Evolutionary conservation across 2,113 vertebrate species (phyloP).

Genomic region (Hylia prasina): DNA sequence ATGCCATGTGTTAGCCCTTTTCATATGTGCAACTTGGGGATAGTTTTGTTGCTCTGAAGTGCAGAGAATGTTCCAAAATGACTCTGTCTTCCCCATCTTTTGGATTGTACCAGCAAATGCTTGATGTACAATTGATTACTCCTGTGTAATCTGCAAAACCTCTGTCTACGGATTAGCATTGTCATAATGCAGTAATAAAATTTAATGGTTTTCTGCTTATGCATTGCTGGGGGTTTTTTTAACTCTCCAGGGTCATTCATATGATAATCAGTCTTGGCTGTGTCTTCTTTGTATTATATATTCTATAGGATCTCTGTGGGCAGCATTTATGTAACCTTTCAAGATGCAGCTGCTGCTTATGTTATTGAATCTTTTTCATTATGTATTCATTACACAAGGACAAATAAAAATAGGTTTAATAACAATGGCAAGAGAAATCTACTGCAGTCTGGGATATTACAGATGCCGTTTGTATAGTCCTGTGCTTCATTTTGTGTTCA

Average conservation of each 20-base stretch:
- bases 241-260: neutral
- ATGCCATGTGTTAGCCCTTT: neutral
- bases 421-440: neutral
- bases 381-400: neutral
- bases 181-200: neutral
- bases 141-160: neutral
- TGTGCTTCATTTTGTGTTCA: neutral
- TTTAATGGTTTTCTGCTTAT: neutral
- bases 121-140: neutral
- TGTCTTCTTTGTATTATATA: neutral
- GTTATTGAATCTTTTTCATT: neutral
- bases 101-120: neutral
- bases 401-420: neutral
- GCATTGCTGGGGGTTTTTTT: neutral
- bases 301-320: neutral
- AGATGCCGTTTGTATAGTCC: neutral
- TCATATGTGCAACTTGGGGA: neutral
- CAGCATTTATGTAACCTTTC: neutral
- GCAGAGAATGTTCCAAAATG: neutral
- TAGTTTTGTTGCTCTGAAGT: neutral
- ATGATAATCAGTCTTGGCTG: neutral
- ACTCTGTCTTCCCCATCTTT: neutral
- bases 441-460: neutral
- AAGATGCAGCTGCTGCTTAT: neutral
- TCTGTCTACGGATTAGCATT: neutral